Conservation (phyloP, 2,888 invertebrate species). For the Eledona agricola region DNA sequence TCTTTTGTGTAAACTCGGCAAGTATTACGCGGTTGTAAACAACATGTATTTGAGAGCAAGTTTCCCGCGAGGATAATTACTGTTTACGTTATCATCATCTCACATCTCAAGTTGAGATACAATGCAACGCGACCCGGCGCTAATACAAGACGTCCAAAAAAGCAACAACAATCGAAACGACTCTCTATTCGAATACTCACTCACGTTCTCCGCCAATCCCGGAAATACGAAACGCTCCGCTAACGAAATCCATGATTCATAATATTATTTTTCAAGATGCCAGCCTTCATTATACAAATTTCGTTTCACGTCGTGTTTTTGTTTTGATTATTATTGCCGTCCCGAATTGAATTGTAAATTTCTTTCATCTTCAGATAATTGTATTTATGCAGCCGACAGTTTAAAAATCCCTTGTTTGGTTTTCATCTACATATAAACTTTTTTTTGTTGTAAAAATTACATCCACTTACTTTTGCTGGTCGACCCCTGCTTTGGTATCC, state of each 20-base stretch:
- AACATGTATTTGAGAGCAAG: constrained; percentile 16
- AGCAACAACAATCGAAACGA: constrained; percentile 23
- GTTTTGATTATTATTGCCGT: constrained; percentile 25
- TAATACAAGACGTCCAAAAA: constrained; percentile 7
- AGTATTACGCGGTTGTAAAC: constrained; percentile 14
- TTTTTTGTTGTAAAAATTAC: constrained; percentile 5
- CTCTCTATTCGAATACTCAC: constrained; percentile 36
- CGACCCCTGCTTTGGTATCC: constrained; percentile 63
- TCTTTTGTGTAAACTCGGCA: neutral
- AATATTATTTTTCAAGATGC: constrained; percentile 33
- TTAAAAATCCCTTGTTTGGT: constrained; percentile 23
- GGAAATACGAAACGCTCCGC: constrained; percentile 38
- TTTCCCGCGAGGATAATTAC: constrained; percentile 16
- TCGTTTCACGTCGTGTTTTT: constrained; percentile 20
- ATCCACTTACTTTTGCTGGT: constrained; percentile 70
- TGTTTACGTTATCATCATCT: constrained; percentile 23
- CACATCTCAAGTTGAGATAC: constrained; percentile 20
- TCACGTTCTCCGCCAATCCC: constrained; percentile 37
- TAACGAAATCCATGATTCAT: constrained; percentile 40
- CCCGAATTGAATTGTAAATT: constrained; percentile 35
- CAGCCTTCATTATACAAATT: constrained; percentile 23
- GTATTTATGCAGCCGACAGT: constrained; percentile 28
- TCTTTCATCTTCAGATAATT: constrained; percentile 21
- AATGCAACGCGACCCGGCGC: constrained; percentile 1
- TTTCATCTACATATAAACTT: constrained; percentile 20